A percentile compares a stretch with the other conserved stretches of the same genome.
Conservation (phyloP, 2,797 vertebrate genomes). For the Holocentrus rufus region DNA sequence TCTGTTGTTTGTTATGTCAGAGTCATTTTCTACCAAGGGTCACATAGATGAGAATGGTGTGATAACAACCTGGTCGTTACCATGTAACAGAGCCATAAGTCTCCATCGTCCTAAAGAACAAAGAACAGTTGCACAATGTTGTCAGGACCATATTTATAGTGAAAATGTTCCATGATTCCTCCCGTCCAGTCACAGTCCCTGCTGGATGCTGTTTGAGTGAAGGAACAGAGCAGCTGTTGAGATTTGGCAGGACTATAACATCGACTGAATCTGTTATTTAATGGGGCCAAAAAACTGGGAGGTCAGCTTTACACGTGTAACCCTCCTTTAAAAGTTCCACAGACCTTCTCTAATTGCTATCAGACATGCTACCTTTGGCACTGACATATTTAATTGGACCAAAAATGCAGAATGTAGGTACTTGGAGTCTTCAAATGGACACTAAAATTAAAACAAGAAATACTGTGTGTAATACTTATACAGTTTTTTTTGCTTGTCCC, state of each 20-base stretch:
- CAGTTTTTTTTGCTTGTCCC: not conserved
- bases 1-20: slow-evolving; percentile 38
- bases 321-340: not conserved
- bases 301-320: not conserved
- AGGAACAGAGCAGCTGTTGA: slow-evolving; percentile 32
- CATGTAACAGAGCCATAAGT: slow-evolving; percentile 10
- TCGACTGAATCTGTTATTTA: slow-evolving; percentile 15
- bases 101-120: slow-evolving; percentile 1
- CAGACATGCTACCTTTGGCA: not conserved
- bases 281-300: not conserved
- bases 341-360: no score
- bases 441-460: not conserved
- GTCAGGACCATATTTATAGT: not conserved
- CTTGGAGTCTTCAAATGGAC: not conserved
- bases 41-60: slow-evolving; percentile 26
- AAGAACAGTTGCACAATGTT: slow-evolving; percentile 7
- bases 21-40: slow-evolving; percentile 42
- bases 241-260: slow-evolving; percentile 28
- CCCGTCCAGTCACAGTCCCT: not conserved
- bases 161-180: slow-evolving; percentile 10
- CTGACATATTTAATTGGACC: not conserved
- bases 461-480: not conserved
- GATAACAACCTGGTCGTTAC: slow-evolving; percentile 16
- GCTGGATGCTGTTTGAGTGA: not conserved
- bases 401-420: not conserved